Base-by-base conservation (phyloP, 2,797 vertebrate genomes). In the Ceyx erithaca region DNA sequence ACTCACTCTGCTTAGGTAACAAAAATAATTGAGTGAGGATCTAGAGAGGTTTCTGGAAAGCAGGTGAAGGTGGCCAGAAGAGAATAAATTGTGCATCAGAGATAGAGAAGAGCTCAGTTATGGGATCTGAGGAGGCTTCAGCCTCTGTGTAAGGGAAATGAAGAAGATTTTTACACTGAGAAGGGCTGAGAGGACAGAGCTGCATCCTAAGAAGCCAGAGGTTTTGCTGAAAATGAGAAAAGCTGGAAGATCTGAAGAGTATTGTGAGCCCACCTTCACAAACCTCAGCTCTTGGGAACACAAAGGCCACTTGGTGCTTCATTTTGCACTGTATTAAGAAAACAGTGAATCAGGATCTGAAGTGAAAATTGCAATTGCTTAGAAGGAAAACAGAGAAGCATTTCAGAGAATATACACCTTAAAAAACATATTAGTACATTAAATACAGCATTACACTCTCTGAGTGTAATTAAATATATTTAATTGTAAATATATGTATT, bases 371-470 rank as follows among this genome's bases (percentile, higher is more conserved):
- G 37, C n/a, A 89, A 49, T 68, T 80, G 30, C 30, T 87, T 55
- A 89, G 87, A 86, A 84, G 59, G 41, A 69, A 78, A 88, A 33
- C 31, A 84, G 28, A 30, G 71, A 79, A 85, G 64, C 48, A 68
- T 62, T 89, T 89, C 18, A 73, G 45, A 85, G 41, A 69, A 91
- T 87, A 87, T 26, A 78, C 57, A 31, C 82, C 75, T 90, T 67
- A 70, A 77, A 92, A 92, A 91, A 63, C 63, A 3, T 59, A 71
- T 89, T 86, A 68, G 58, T 70, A 68, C 51, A 26, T 71, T 75
- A 61, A 1, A 71, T 78, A 61, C 33, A 64, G 22, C 57, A 77
- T 80, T 82, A 73, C 20, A 66, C 12, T 61, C 30, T 73, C 37
- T 14, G 37, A 40, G 37, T 40, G 37, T 6, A 40, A 40, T 40